Percentiles rank a stretch among this genome's conserved stretches.
phyloP scores from a whole-genome alignment of 2,797 vertebrate species.

The Benthosema pterotum region DNA sequence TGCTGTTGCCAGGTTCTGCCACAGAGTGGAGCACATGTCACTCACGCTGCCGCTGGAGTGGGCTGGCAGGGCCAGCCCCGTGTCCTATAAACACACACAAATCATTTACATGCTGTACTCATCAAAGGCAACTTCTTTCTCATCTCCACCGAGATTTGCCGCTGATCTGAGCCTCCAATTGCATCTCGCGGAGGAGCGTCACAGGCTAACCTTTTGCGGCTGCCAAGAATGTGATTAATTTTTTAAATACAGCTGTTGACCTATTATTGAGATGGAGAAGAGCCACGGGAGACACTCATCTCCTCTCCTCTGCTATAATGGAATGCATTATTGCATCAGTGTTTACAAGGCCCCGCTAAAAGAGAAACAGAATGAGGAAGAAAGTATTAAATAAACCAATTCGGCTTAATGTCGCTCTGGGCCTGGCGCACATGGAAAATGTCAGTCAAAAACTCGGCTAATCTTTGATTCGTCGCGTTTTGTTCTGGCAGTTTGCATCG shows the following conservation, averaged over 20 bases:
- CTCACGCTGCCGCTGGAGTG: conserved; percentile 60
- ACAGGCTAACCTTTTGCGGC: conserved; percentile 82
- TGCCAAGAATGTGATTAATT: conserved; percentile 87
- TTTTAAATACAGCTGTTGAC: conserved; percentile 90
- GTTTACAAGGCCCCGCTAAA: conserved; percentile 83
- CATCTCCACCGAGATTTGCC: conserved; percentile 76
- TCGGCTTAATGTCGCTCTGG: conserved; percentile 74
- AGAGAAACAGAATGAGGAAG: conserved; percentile 76
- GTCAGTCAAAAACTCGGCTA: conserved; percentile 75
- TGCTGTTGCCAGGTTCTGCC: conserved; percentile 67
- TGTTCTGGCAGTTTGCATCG: conserved; percentile 65
- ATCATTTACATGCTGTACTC: conserved; percentile 88
- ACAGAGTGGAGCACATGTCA: conserved; percentile 63
- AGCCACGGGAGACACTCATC: conserved; percentile 74
- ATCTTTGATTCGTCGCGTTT: conserved; percentile 74
- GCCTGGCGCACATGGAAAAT: conserved; percentile 62
- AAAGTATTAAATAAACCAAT: conserved; percentile 81
- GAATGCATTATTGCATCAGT: conserved; percentile 84
- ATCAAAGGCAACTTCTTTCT: conserved; percentile 83
- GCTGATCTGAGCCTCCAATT: conserved; percentile 79
- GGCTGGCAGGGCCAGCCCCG: conserved; percentile 73
- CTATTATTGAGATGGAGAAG: conserved; percentile 84
- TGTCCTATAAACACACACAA: conserved; percentile 84
- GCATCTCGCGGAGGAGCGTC: conserved; percentile 70
- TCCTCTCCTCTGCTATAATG: conserved; percentile 76